A percentile compares a stretch with the other conserved stretches of the same genome.
These are phyloP conservation scores for Serrognathus titanus DNA, from an alignment of 2,888 invertebrate genomes.

Conservation along the genomic window DNA sequence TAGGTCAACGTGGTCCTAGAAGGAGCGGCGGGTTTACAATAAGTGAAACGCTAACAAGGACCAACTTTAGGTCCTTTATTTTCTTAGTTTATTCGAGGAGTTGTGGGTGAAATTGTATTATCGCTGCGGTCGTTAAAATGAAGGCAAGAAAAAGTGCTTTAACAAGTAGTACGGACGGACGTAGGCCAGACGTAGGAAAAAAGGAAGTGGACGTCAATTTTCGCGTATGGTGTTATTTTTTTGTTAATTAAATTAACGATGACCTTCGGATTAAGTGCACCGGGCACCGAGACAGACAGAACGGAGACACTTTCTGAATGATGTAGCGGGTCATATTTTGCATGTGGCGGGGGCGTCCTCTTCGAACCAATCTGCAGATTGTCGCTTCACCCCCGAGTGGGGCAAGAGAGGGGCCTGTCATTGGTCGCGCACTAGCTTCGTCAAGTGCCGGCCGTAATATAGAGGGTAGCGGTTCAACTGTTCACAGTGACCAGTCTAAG, in stretches of 20 bases:
- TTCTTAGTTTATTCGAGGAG: too few relatives aligned
- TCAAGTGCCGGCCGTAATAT: conserved; percentile 34
- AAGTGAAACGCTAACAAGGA: too few relatives aligned
- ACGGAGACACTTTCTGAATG: conserved; percentile 14
- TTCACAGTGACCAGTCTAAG: conserved; percentile 42
- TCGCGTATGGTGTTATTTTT: conserved; percentile 3
- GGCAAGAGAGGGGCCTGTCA: conserved; percentile 40
- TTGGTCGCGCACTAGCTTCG: conserved; percentile 41
- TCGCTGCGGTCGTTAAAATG: too few relatives aligned
- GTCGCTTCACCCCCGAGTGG: conserved; percentile 42
- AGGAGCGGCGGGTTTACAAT: too few relatives aligned
- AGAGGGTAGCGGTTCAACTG: conserved; percentile 47
- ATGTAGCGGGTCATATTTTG: conserved; percentile 22
- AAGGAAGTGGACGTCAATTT: conserved; percentile 22
- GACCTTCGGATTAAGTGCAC: conserved; percentile 20
- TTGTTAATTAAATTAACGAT: conserved; percentile 20
- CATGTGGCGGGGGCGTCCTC: conserved; percentile 36
- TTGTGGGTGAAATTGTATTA: too few relatives aligned
- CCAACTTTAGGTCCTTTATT: too few relatives aligned
- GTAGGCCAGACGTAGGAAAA: neutral
- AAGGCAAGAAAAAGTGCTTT: neutral
- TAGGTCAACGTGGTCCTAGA: too few relatives aligned
- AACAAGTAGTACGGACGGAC: neutral
- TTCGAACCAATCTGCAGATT: conserved; percentile 39
- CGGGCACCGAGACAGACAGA: conserved; percentile 11